Evolutionary conservation across 2,113 vertebrate species (phyloP), one percentile per base, ranked within the genome.

Genomic region (Apus apus): DNA sequence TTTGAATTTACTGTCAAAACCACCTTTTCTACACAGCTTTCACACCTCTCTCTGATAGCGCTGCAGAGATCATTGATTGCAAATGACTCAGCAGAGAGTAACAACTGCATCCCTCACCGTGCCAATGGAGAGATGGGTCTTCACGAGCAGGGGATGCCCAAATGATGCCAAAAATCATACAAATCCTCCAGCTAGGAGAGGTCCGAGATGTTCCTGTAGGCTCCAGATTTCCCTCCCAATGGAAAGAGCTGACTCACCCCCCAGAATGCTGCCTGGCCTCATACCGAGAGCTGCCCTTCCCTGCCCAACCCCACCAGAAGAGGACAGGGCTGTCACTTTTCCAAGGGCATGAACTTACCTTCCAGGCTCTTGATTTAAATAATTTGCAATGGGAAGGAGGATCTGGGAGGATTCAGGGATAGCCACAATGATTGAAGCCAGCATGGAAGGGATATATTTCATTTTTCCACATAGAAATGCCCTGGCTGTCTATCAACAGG

Each of bases 321-420:
- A 16, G 9, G 29, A 6, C 19, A 14, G n/a, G 0, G 12, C 19
- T 20, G 56, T 11, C 48, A 34, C 9, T 2, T 9, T 66, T 29
- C 53, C 3, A 58, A 43, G 62, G 6, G 30, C 32, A 2, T 11
- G 17, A 62, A 9, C 38, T 46, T 38, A n/a, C 66, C 65, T 10
- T 29, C 29, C 57, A 21, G 34, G 23, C 58, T 25, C 7, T 0
- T 29, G 13, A 20, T 50, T 34, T 16, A 40, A 64, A 43, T 21
- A 48, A 27, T 30, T n/a, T 34, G 40, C 20, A 72, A 25, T 7
- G 5, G 27, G 32, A 36, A 36, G 1, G 9, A 50, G 9, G 40
- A 72, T 23, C 15, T 2, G 3, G 32, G 11, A 5, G 56, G 1
- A 38, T 15, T 29, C 2, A 0, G 73, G n/a, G 29, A 54, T 5